Evolutionary conservation across 1,140 invertebrate genomes (phyloP), one percentile per base, ranked within the genome.

Genomic region (Gonioctena quinquepunctata): DNA sequence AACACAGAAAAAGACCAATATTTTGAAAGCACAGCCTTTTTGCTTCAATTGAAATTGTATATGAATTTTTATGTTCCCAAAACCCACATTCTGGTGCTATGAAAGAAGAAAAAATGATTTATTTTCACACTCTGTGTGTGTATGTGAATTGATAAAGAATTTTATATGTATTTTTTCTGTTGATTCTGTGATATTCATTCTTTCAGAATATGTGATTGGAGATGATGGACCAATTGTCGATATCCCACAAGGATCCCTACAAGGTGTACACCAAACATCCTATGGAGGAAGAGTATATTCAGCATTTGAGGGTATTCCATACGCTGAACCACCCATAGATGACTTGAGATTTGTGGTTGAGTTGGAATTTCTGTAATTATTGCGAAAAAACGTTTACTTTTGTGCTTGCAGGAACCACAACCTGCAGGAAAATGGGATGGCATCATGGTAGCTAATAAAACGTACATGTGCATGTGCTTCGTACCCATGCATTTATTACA

Each of bases 221-320:
- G 66, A 33, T 23, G 64, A 66, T 69, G 72, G 33, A 27, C 60
- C 65, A 8, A n/a, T 42, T 16, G 61, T 74, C 0, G 52, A 78
- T 62, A 69, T 61, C 11, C 42, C 70, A 7, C 68, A 70, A 48
- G 78, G 78, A 11, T 48, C 50, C 50, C 57, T 84, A 50, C 73
- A 75, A 26, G 88, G 88, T 83, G 86, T 76, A 82, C 88, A 80
- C 81, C 73, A 81, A 56, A 78, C 66, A 73, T 72, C 80, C 60
- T 42, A 73, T 16, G 56, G 49, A 49, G 83, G 82, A 5, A 82
- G 81, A 71, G 65, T 77, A 6, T 86, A 87, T 64, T 84, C 88
- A 48, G 85, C 85, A 28, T 90, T 89, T 71, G 76, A 86, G 27
- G 88, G 87, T 3, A 84, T 90, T 50, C 88, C 88, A 0, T 90